Percentiles rank a stretch among this genome's conserved stretches.
These are phyloP conservation scores for Trochalopteron elliotii DNA, from an alignment of 2,113 vertebrate genomes.

Conservation along the genomic window DNA sequence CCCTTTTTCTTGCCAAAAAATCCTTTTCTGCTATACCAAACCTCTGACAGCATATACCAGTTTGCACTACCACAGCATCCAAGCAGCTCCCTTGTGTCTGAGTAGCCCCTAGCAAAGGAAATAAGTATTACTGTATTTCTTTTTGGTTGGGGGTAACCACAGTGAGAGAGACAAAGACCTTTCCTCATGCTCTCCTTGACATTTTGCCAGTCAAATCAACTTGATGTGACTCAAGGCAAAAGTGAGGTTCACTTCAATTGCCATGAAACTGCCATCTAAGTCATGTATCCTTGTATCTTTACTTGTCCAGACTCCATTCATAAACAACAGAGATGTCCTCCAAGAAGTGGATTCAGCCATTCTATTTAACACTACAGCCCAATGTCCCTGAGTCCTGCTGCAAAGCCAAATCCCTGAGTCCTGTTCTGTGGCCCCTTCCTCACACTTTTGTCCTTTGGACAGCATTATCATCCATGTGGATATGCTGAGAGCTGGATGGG, in stretches of 20 bases:
- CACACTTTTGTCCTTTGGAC: background rate
- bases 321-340: background rate
- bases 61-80: background rate
- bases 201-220: background rate
- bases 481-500: background rate
- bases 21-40: background rate
- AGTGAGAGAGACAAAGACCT: background rate
- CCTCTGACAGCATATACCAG: background rate
- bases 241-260: background rate
- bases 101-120: background rate
- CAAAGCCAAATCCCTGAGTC: background rate
- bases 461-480: background rate
- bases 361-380: background rate
- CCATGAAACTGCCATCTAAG: background rate
- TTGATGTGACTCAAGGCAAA: background rate
- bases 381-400: background rate
- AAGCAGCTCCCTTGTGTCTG: background rate
- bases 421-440: background rate
- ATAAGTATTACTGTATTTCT: background rate
- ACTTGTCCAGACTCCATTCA: background rate
- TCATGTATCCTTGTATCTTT: background rate
- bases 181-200: background rate
- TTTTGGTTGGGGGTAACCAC: background rate
- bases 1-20: background rate
- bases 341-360: background rate